These are phyloP conservation scores for Ptilodon capucinus DNA, from an alignment of 2,888 invertebrate genomes.

Conservation along the genomic window DNA sequence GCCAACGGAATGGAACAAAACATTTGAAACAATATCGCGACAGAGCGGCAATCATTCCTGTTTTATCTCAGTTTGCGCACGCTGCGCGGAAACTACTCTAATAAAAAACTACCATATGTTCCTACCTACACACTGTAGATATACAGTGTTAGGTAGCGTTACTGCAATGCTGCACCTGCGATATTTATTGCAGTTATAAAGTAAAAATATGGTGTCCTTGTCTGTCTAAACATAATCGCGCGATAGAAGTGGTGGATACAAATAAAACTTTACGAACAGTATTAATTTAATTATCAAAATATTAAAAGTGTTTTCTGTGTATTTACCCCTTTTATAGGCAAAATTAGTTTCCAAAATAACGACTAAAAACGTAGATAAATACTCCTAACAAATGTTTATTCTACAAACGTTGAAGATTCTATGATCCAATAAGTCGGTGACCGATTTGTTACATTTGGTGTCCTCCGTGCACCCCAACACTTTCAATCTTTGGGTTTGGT, in stretches of 20 bases:
- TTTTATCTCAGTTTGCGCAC: slow-evolving; percentile 80
- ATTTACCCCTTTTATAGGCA: too few relatives aligned
- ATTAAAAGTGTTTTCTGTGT: too few relatives aligned
- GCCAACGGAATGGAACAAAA: slow-evolving; percentile 69
- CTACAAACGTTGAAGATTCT: background rate
- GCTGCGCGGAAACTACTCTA: slow-evolving; percentile 70
- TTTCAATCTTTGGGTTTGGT: background rate
- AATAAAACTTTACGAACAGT: too few relatives aligned
- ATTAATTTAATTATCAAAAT: too few relatives aligned
- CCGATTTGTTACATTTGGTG: background rate
- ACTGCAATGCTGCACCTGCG: slow-evolving; percentile 39
- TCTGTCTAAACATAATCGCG: too few relatives aligned
- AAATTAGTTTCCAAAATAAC: too few relatives aligned
- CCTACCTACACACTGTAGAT: slow-evolving; percentile 23
- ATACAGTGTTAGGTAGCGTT: slow-evolving; percentile 7
- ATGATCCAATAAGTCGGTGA: background rate
- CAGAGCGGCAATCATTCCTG: slow-evolving; percentile 78
- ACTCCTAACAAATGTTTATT: background rate
- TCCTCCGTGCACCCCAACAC: background rate
- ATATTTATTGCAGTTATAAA: slow-evolving; percentile 33
- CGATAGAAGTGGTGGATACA: background rate
- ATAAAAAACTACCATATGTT: slow-evolving; percentile 75
- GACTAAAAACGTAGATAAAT: background rate
- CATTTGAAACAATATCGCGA: slow-evolving; percentile 78
- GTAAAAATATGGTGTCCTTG: slow-evolving; percentile 8